Conservation (phyloP, 2,113 vertebrate genomes). For the Cynopterus brachyotis region DNA sequence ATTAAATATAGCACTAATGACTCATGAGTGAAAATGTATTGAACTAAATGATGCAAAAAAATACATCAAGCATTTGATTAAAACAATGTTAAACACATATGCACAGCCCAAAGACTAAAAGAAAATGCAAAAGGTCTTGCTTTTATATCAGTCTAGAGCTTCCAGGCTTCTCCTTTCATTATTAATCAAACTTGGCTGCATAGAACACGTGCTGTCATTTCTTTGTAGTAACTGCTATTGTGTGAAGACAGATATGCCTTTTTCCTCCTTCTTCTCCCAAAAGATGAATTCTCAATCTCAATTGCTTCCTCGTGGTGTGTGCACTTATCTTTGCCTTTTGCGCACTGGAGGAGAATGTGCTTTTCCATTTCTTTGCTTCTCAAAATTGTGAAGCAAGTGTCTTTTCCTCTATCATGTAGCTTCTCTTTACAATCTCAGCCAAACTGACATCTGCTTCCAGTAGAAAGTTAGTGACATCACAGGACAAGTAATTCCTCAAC, state of each 20-base stretch:
- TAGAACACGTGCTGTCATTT: slow-evolving; percentile 59
- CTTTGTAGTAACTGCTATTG: slow-evolving; percentile 58
- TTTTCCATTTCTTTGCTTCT: slow-evolving; percentile 72
- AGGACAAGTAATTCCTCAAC: background rate
- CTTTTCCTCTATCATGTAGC: slow-evolving; percentile 54
- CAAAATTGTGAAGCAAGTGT: slow-evolving; percentile 59
- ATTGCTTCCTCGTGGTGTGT: slow-evolving; percentile 12
- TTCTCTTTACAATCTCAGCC: slow-evolving; percentile 45
- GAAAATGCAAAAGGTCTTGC: slow-evolving; percentile 55
- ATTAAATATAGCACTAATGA: slow-evolving; percentile 46
- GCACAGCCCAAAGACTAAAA: slow-evolving; percentile 61
- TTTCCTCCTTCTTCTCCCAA: slow-evolving; percentile 43
- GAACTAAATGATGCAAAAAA: slow-evolving; percentile 65
- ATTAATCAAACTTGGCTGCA: slow-evolving; percentile 55
- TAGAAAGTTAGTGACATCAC: background rate
- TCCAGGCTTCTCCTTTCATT: slow-evolving; percentile 20
- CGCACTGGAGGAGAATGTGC: slow-evolving; percentile 35
- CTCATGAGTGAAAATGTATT: slow-evolving; percentile 42
- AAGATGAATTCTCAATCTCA: slow-evolving; percentile 72
- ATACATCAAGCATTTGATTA: slow-evolving; percentile 49
- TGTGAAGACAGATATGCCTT: slow-evolving; percentile 67
- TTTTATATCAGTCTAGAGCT: slow-evolving; percentile 60
- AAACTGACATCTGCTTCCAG: background rate
- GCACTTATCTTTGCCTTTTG: slow-evolving; percentile 59
- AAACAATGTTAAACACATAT: slow-evolving; percentile 53